Conservation (phyloP, 2,113 vertebrate species). For the Rhabdomys dilectus region DNA sequence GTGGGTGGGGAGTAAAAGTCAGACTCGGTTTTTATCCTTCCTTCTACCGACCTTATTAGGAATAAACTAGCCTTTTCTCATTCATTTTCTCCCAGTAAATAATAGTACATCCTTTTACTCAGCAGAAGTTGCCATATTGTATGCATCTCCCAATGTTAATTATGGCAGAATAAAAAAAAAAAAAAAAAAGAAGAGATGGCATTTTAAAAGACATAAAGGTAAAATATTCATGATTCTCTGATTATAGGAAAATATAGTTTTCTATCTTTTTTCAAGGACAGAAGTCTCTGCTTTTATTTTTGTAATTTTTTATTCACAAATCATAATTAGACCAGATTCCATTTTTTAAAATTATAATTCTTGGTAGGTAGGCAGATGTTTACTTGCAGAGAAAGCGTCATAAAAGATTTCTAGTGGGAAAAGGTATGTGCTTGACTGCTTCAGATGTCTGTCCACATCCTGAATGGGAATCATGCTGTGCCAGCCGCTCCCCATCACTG, state of each 20-base stretch:
- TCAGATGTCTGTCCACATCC: conserved; percentile 8
- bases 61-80: conserved; percentile 42
- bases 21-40: neutral
- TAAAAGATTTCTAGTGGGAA: conserved; percentile 6
- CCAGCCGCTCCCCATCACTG: neutral
- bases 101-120: neutral
- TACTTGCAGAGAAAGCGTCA: conserved; percentile 50
- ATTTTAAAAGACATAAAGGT: conserved; percentile 46
- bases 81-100: conserved; percentile 11
- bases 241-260: conserved; percentile 69
- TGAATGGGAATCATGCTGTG: conserved; percentile 50
- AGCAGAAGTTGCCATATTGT: conserved; percentile 35
- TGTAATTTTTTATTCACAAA: conserved; percentile 65
- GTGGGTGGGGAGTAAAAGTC: neutral
- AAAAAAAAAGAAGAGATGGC: conserved; percentile 54
- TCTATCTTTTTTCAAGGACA: conserved; percentile 68
- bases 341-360: conserved; percentile 67
- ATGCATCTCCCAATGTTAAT: conserved; percentile 59
- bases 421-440: conserved; percentile 36
- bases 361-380: conserved; percentile 59
- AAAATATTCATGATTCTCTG: conserved; percentile 62
- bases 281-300: conserved; percentile 75
- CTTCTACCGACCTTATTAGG: neutral
- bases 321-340: conserved; percentile 59
- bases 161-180: conserved; percentile 23